Conservation (phyloP, 2,113 vertebrate species). For the Tragelaphus strepsiceros region DNA sequence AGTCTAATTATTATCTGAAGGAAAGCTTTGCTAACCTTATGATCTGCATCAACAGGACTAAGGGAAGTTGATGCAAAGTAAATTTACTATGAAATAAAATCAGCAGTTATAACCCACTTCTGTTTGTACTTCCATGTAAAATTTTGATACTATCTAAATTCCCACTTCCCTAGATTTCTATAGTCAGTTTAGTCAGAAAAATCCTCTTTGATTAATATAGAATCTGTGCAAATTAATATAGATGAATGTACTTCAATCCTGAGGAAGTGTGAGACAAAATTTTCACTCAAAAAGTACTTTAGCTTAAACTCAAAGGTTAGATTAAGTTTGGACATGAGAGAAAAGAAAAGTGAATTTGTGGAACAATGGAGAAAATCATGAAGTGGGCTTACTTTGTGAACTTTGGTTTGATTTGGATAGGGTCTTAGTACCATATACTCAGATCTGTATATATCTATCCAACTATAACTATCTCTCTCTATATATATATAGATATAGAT, state of each 20-base stretch:
- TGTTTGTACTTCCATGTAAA: neutral
- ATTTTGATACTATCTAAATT: neutral
- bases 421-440: neutral
- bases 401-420: neutral
- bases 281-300: neutral
- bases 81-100: neutral
- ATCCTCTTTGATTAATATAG: neutral
- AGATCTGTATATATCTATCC: neutral
- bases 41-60: neutral
- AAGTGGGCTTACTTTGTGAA: neutral
- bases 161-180: neutral
- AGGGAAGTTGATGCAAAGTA: neutral
- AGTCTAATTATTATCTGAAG: neutral
- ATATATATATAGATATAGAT: neutral
- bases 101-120: neutral
- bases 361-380: neutral
- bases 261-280: neutral
- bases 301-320: neutral
- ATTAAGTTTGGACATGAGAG: neutral
- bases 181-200: neutral
- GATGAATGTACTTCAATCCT: neutral
- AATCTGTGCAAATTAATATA: neutral
- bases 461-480: neutral
- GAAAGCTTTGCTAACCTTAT: neutral
- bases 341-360: neutral